Evolutionary conservation across 2,888 invertebrate genomes (phyloP), one percentile per base, ranked within the genome.

Genomic region (Philonicus albiceps): DNA sequence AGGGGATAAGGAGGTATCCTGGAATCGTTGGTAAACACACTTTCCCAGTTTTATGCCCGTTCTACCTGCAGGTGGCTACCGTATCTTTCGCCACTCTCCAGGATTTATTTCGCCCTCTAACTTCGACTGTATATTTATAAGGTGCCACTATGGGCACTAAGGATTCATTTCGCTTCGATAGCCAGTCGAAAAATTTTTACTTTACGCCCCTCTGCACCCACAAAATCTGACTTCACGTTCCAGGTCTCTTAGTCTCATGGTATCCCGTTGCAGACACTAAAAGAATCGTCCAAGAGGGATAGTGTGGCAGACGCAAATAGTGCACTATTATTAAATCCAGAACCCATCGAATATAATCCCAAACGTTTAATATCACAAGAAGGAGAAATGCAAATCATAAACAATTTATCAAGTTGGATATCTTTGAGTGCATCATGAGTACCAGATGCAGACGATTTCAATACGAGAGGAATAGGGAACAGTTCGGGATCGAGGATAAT

Each of bases 31-130:
- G 83, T 83, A 83, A 83, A 83, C 72, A 83, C 40, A 83, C 22
- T 72, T 22, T 22, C 22, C 31, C 78, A 78, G 34, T 37, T 19
- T 37, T 64, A 19, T 27, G 0, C 27, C 27, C 19, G 0, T 64
- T 2, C 64, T 11, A 64, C 64, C 11, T 64, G 55, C 37, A 37
- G 64, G 27, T 13, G 37, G 30, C 34, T 31, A 34, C 83, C 83
- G 34, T 83, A 83, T 83, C 83, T 83, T 83, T 83, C 83, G 72
- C 83, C 83, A 83, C 83, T 83, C 34, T 55, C 22, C 22, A 64
- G 37, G 22, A 83, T 83, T 83, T 83, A 83, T 83, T 64, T 72
- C 83, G 83, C 83, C 83, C 83, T 83, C 83, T 83, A 83, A 83
- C 83, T 83, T 83, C 37, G 83, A 83, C 55, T 83, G 55, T 83